Conservation (phyloP, 2,113 vertebrate species). For the Melanotaenia duboulayi region DNA sequence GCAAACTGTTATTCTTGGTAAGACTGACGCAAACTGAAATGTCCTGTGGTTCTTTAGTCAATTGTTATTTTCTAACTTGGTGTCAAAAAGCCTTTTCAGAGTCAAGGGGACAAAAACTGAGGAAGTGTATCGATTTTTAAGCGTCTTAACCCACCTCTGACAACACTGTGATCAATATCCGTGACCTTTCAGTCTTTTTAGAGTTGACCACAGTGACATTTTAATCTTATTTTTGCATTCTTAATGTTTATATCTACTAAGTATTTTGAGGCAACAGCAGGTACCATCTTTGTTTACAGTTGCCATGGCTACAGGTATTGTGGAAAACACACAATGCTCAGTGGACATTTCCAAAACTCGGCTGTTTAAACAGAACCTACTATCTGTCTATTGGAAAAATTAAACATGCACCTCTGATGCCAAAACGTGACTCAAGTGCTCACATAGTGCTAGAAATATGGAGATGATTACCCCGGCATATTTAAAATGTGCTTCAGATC, state of each 20-base stretch:
- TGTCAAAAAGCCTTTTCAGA: conserved; percentile 7
- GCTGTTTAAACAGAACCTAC: background rate
- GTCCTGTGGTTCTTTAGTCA: conserved; percentile 1
- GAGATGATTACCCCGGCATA: too few relatives aligned
- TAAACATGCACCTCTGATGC: background rate
- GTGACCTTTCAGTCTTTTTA: too few relatives aligned
- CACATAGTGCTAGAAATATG: too few relatives aligned
- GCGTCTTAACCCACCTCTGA: background rate
- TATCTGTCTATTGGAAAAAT: background rate
- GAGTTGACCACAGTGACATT: too few relatives aligned
- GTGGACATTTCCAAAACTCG: too few relatives aligned
- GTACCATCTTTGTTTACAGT: too few relatives aligned
- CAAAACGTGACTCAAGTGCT: too few relatives aligned
- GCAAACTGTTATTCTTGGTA: background rate
- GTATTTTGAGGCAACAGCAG: too few relatives aligned
- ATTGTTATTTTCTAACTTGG: conserved; percentile 6
- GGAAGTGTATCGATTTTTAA: conserved; percentile 1
- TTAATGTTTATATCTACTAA: too few relatives aligned
- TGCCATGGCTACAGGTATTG: background rate
- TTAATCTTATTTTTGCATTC: too few relatives aligned
- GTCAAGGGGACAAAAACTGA: background rate
- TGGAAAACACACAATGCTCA: background rate
- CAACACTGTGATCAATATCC: conserved; percentile 3
- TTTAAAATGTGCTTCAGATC: too few relatives aligned
- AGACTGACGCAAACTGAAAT: background rate